These are phyloP conservation scores for Hassar affinis DNA, from an alignment of 2,113 vertebrate species.

Conservation along the genomic window DNA sequence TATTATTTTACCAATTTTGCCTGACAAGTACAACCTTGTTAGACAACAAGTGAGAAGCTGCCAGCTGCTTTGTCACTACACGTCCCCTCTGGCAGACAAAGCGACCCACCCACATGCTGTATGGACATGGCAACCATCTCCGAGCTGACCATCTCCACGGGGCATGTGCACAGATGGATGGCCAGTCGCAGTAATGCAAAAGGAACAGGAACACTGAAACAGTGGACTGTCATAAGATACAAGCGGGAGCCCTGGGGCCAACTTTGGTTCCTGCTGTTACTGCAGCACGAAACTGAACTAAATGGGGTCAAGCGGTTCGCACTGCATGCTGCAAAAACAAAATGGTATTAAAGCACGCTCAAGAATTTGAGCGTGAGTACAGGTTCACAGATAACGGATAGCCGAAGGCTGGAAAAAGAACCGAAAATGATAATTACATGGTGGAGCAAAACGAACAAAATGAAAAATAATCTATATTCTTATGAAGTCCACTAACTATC, in stretches of 20 bases:
- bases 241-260: conserved; percentile 53
- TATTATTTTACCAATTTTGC: neutral
- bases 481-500: neutral
- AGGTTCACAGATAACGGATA: neutral
- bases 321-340: conserved; percentile 17
- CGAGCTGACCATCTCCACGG: conserved; percentile 58
- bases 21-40: conserved; percentile 30
- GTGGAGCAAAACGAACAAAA: no score
- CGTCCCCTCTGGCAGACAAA: conserved; percentile 45
- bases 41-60: conserved; percentile 40
- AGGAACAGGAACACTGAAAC: conserved; percentile 25
- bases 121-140: conserved; percentile 51
- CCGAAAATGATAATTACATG: neutral
- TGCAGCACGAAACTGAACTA: conserved; percentile 16
- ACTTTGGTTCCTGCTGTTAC: conserved; percentile 47
- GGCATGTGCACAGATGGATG: conserved; percentile 46
- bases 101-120: conserved; percentile 46
- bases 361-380: neutral
- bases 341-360: neutral
- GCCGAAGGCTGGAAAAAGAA: neutral
- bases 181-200: conserved; percentile 51
- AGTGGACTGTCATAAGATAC: conserved; percentile 41
- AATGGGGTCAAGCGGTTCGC: conserved; percentile 55
- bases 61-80: conserved; percentile 28
- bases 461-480: no score